Evolutionary conservation across 2,888 invertebrate genomes (phyloP).

Genomic region (Leptinotarsa tumamoca): DNA sequence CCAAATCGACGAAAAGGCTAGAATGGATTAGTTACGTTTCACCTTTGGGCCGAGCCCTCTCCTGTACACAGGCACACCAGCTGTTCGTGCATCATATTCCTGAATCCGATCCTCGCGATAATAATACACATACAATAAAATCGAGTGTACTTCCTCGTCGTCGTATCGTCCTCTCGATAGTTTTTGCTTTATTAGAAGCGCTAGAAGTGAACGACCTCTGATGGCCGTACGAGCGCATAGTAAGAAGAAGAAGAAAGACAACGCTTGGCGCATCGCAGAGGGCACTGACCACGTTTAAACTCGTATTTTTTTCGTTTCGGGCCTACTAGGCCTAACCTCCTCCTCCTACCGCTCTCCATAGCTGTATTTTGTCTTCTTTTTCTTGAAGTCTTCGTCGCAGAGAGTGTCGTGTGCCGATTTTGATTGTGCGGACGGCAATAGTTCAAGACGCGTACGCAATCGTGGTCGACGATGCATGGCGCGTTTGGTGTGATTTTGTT

Average conservation of each 20-base stretch:
- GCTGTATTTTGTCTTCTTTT: not conserved
- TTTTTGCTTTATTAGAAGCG: constrained; percentile 40
- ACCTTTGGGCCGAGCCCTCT: not conserved
- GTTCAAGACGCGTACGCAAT: not conserved
- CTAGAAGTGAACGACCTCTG: constrained; percentile 53
- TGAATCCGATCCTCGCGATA: constrained; percentile 6
- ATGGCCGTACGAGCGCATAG: constrained; percentile 39
- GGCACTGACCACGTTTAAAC: constrained; percentile 45
- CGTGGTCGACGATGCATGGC: not conserved
- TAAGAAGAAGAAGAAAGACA: not conserved
- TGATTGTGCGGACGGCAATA: not conserved
- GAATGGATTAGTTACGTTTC: too few species aligned
- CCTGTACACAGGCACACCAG: constrained; percentile 1
- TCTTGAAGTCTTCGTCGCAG: not conserved
- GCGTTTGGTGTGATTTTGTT: not conserved
- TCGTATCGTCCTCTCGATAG: not conserved
- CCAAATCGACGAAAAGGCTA: too few species aligned
- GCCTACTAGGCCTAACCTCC: constrained; percentile 19
- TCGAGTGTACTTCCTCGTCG: constrained; percentile 7
- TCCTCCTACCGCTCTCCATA: not conserved
- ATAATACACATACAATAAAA: constrained; percentile 25
- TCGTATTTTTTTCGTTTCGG: constrained; percentile 39
- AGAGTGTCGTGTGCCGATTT: constrained; percentile 1
- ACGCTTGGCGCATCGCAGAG: constrained; percentile 34
- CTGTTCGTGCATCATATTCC: constrained; percentile 5